These are phyloP conservation scores for Cavia aperea DNA, from an alignment of 2,113 vertebrate genomes.

Conservation along the genomic window DNA sequence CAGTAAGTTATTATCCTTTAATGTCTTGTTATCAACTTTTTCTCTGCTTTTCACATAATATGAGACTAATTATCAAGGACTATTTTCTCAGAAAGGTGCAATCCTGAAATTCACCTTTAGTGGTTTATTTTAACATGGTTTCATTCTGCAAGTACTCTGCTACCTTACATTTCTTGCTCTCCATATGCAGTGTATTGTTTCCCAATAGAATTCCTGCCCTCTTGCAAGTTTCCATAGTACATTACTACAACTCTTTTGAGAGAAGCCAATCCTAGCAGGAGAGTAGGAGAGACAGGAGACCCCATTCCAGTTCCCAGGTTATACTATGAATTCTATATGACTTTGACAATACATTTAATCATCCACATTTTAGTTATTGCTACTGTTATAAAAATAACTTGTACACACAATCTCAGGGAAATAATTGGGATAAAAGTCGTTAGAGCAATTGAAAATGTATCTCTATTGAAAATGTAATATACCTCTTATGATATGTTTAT, in stretches of 20 bases:
- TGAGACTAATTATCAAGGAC: background rate
- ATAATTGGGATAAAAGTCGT: background rate
- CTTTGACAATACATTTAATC: background rate
- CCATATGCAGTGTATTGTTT: background rate
- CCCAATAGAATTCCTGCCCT: background rate
- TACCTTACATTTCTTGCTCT: background rate
- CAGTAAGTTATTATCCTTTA: background rate
- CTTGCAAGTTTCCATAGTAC: background rate
- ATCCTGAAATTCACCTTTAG: background rate
- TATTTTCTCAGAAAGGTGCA: background rate
- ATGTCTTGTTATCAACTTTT: background rate
- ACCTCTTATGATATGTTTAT: background rate
- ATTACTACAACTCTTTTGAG: background rate
- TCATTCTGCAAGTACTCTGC: background rate
- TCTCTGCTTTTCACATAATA: background rate
- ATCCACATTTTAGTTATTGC: background rate
- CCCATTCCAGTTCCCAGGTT: background rate
- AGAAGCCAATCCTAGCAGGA: background rate
- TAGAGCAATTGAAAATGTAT: background rate
- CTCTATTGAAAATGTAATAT: background rate
- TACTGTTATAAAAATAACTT: background rate
- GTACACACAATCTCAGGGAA: background rate
- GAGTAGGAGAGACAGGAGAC: background rate
- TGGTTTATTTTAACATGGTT: background rate
- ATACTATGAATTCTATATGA: background rate